Base-by-base conservation (phyloP, 2,888 invertebrate species). In the Lasiommata megera region DNA sequence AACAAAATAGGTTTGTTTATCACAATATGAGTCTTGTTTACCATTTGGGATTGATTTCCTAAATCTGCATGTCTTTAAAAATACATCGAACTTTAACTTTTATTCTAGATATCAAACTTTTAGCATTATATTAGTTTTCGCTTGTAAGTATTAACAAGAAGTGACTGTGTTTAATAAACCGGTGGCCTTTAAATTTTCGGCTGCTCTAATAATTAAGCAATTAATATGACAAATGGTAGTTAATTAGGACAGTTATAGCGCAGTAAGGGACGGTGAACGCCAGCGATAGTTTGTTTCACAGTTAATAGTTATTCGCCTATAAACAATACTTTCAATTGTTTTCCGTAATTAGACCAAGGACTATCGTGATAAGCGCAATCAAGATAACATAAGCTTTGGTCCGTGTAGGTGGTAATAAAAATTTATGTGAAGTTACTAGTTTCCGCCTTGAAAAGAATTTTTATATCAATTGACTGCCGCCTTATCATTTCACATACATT, bases 301-400 rank as follows among this genome's bases (percentile, higher is more conserved):
- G 75, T 76, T 79, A 79, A 79, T 78, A 71, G 73, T 64, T 58
- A 68, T 67, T 67, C 61, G 61, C 56, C 69, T 68, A 71, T 72
- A 70, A 71, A 72, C 73, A 62, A 55, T 60, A 58, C 75, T 70
- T 80, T 76, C 69, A 75, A 76, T 66, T 64, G 63, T 72, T 74
- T 61, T 70, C 70, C 67, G 56, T 62, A 64, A 77, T 74, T 74
- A 73, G 80, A 69, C 73, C 83, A 82, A 83, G 82, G 83, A 78
- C 74, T 64, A 60, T 65, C 61, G 62, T 60, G 60, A 57, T 62
- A 60, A 58, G 41, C 48, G 48, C 60, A 56, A 44, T 64, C 62
- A 54, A 54, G 62, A 60, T 51, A 11, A 23, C 5, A 52, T 41
- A 28, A 29, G 51, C 43, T 54, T 17, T 47, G 54, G 54, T 56